Evolutionary conservation across 2,888 invertebrate genomes (phyloP).

Genomic region (Schrankia costaestrigalis): DNA sequence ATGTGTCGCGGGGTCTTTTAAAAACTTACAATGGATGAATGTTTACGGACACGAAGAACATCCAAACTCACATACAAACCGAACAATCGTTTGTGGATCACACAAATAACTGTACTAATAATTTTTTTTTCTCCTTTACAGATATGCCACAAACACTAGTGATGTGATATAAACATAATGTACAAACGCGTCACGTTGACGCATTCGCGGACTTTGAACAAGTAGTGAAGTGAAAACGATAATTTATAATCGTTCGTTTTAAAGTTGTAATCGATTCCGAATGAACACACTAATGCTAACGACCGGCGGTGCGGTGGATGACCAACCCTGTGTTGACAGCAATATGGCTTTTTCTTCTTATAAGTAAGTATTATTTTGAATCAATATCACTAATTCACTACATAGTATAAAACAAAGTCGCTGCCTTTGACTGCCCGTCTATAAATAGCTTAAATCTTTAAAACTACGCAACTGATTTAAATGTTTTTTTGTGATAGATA

Average conservation of each 20-base stretch:
- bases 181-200: slow-evolving; percentile 52
- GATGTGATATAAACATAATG: slow-evolving; percentile 60
- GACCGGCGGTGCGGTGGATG: slow-evolving; percentile 64
- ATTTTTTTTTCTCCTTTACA: slow-evolving; percentile 40
- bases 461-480: too few relatives aligned
- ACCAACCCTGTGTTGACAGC: slow-evolving; percentile 68
- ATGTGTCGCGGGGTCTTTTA: too few relatives aligned
- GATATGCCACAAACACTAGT: slow-evolving; percentile 52
- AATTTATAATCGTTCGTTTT: slow-evolving; percentile 28
- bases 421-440: too few relatives aligned
- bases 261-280: slow-evolving; percentile 40
- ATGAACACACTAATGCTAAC: slow-evolving; percentile 79
- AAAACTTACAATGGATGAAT: too few relatives aligned
- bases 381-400: too few relatives aligned
- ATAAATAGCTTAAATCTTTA: too few relatives aligned
- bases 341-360: slow-evolving; percentile 76
- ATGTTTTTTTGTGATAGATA: too few relatives aligned
- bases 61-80: too few relatives aligned
- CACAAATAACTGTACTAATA: background rate
- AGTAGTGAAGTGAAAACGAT: slow-evolving; percentile 58
- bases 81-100: too few relatives aligned
- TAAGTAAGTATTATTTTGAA: slow-evolving; percentile 73
- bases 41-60: too few relatives aligned
- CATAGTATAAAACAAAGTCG: too few relatives aligned
- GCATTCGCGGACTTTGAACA: slow-evolving; percentile 48